phyloP scores from a whole-genome alignment of 2,797 vertebrate genomes.

The Rhodeus uyekii region DNA sequence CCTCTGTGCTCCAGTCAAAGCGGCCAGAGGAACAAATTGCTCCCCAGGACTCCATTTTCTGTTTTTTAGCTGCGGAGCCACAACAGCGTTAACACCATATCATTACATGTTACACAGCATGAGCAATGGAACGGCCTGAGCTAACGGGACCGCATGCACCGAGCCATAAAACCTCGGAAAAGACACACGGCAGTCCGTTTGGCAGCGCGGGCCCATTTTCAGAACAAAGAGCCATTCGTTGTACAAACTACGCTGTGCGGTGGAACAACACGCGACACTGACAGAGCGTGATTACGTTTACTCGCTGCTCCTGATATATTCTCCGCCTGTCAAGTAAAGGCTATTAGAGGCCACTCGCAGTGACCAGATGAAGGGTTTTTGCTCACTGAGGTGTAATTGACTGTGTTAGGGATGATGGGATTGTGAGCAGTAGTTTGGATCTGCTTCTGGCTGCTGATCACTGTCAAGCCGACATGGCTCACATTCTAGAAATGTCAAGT shows the following conservation, averaged over 20 bases:
- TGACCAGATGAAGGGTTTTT: constrained; percentile 23
- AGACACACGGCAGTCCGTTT: constrained; percentile 9
- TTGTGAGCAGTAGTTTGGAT: background rate
- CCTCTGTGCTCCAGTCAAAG: constrained; percentile 23
- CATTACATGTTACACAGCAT: constrained; percentile 46
- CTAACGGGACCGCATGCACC: constrained; percentile 6
- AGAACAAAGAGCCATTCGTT: constrained; percentile 18
- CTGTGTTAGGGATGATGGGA: constrained; percentile 26
- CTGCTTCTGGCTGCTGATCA: background rate
- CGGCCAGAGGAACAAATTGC: constrained; percentile 43
- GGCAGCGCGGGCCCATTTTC: background rate
- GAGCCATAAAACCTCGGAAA: constrained; percentile 41
- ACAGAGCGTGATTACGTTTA: background rate
- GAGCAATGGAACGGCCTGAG: constrained; percentile 41
- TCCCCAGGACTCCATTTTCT: constrained; percentile 24
- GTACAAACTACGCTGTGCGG: background rate
- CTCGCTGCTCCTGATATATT: constrained; percentile 8
- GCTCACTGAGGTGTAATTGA: constrained; percentile 19
- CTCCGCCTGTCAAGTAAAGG: constrained; percentile 2
- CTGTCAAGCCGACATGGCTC: background rate
- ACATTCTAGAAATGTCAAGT: constrained; percentile 24
- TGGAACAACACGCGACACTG: background rate
- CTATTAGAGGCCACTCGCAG: constrained; percentile 29
- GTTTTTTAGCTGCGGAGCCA: constrained; percentile 12
- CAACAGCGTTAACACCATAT: constrained; percentile 45